Conservation (phyloP, 2,113 vertebrate species). For the Mastomys coucha region DNA sequence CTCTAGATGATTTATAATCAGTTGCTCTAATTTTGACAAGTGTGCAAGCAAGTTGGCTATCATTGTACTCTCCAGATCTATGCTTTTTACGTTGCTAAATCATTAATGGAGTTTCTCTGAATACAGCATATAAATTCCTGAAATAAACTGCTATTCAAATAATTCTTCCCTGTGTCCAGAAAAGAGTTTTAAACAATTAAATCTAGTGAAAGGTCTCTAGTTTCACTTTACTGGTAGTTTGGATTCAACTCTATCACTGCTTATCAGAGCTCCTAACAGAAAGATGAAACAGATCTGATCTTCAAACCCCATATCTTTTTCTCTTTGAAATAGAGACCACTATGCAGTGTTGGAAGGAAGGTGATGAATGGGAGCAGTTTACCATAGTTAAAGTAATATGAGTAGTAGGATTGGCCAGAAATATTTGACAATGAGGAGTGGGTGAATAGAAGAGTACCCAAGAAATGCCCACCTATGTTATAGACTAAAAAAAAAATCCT, state of each 20-base stretch:
- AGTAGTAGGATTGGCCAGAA: not conserved
- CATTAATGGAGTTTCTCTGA: not conserved
- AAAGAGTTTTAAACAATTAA: slow-evolving; percentile 16
- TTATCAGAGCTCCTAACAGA: not conserved
- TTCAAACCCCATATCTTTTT: not conserved
- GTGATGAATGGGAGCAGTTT: not conserved
- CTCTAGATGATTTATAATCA: not conserved
- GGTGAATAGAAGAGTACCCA: accelerated
- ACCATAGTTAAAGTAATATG: not conserved
- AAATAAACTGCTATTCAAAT: not conserved
- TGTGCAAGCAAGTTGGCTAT: not conserved
- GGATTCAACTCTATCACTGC: not conserved
- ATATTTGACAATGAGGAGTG: not conserved
- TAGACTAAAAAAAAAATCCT: not conserved
- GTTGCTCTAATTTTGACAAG: not conserved
- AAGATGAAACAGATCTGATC: not conserved
- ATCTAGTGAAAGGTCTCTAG: not conserved
- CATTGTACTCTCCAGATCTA: not conserved
- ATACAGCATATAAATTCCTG: not conserved
- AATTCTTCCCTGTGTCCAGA: not conserved
- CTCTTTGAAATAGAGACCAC: not conserved
- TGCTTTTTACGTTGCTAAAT: not conserved
- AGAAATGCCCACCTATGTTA: not conserved
- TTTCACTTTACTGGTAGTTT: slow-evolving; percentile 1
- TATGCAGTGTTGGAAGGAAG: not conserved